Evolutionary conservation across 2,113 vertebrate genomes (phyloP).

Genomic region (Tragelaphus scriptus): DNA sequence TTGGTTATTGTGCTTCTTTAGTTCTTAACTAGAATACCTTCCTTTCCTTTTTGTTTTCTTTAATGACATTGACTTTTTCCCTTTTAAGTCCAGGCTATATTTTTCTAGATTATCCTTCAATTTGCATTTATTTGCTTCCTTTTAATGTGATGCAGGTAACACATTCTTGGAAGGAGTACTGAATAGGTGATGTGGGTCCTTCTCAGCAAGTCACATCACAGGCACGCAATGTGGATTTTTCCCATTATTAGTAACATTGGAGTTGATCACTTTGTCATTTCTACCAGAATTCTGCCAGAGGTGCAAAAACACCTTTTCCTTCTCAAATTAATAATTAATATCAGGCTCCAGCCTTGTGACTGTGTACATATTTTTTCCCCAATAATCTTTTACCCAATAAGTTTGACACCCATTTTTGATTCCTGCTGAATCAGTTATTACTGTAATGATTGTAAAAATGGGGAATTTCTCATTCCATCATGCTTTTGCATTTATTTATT

Average conservation of each 20-base stretch:
- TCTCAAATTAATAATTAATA: neutral
- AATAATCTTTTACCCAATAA: neutral
- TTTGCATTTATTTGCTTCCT: neutral
- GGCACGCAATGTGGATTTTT: neutral
- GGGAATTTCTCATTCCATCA: neutral
- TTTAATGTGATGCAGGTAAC: neutral
- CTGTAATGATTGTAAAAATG: neutral
- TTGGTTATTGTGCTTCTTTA: neutral
- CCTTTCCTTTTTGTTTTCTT: neutral
- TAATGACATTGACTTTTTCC: neutral
- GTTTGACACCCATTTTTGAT: neutral
- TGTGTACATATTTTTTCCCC: neutral
- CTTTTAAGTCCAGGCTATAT: neutral
- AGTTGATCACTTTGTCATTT: neutral
- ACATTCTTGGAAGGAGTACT: neutral
- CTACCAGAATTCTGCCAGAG: neutral
- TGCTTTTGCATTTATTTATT: neutral
- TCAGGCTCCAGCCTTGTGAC: neutral
- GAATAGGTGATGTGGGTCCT: neutral
- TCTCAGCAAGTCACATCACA: neutral
- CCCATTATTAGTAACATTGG: neutral
- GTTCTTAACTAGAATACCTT: neutral
- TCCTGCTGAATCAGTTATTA: neutral
- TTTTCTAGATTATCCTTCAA: neutral
- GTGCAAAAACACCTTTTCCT: neutral